A percentile compares a stretch with the other conserved stretches of the same genome.
Evolutionary conservation across 2,797 vertebrate genomes (phyloP).

Genomic region (Kryptopterus vitreolus): DNA sequence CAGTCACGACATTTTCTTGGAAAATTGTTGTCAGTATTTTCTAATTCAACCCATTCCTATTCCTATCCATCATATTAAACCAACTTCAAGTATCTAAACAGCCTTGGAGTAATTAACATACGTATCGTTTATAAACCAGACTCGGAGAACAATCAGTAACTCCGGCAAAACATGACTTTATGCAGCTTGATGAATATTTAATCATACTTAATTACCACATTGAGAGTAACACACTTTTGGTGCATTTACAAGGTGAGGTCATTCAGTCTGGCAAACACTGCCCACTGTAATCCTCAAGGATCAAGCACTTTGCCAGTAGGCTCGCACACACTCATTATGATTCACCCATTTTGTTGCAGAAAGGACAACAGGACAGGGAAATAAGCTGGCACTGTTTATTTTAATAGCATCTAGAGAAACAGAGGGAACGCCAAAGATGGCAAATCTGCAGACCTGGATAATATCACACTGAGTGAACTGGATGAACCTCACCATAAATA

Average conservation of each 20-base stretch:
- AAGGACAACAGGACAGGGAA: slow-evolving; percentile 35
- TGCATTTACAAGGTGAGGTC: slow-evolving; percentile 35
- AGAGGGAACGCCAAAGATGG: slow-evolving; percentile 12
- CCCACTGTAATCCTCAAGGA: slow-evolving; percentile 39
- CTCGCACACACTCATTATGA: slow-evolving; percentile 37
- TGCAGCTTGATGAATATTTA: slow-evolving; percentile 39
- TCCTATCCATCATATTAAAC: slow-evolving; percentile 5
- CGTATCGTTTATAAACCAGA: slow-evolving; percentile 35
- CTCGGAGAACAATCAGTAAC: slow-evolving; percentile 31
- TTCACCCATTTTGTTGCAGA: slow-evolving; percentile 39
- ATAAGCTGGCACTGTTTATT: slow-evolving; percentile 36
- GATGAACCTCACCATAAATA: background rate
- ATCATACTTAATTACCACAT: slow-evolving; percentile 49
- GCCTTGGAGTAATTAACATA: slow-evolving; percentile 11
- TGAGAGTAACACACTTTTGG: slow-evolving; percentile 43
- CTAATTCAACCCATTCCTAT: background rate
- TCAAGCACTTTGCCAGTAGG: slow-evolving; percentile 35
- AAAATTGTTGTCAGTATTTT: slow-evolving; percentile 2
- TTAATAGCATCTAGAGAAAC: slow-evolving; percentile 17
- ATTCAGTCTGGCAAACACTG: slow-evolving; percentile 48
- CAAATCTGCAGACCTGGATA: slow-evolving; percentile 4
- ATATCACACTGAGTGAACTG: slow-evolving; percentile 1
- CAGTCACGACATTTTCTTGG: background rate
- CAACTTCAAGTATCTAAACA: background rate
- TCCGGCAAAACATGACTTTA: slow-evolving; percentile 28